Evolutionary conservation across 2,888 invertebrate species (phyloP).

Genomic region (Melolontha melolontha): DNA sequence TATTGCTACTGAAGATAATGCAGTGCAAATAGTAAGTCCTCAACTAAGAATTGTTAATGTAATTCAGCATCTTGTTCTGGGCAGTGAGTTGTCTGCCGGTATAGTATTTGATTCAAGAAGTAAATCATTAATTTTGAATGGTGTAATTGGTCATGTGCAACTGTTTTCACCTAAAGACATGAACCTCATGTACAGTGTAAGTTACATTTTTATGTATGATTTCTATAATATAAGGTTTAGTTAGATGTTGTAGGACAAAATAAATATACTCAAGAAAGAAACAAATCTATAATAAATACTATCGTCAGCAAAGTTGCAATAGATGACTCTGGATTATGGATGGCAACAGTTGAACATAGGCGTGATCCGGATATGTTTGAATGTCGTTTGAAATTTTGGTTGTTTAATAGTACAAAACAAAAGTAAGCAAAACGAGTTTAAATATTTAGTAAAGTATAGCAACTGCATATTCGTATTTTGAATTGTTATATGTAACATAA

Average conservation of each 20-base stretch:
- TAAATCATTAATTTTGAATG: conserved; percentile 77
- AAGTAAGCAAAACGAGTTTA: conserved; percentile 65
- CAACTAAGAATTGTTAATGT: conserved; percentile 69
- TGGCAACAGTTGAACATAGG: conserved; percentile 77
- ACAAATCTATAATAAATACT: conserved; percentile 71
- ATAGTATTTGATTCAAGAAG: conserved; percentile 74
- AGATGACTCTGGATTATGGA: conserved; percentile 76
- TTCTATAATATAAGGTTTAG: conserved; percentile 61
- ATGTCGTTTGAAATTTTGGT: conserved; percentile 82
- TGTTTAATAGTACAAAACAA: conserved; percentile 71
- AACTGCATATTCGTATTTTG: too few species aligned
- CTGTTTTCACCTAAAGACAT: conserved; percentile 77
- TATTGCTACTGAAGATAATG: conserved; percentile 78
- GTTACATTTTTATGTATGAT: conserved; percentile 49
- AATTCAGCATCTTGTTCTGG: conserved; percentile 78
- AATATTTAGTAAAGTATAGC: too few species aligned
- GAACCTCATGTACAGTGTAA: conserved; percentile 78
- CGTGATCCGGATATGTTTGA: conserved; percentile 73
- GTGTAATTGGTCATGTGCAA: conserved; percentile 79
- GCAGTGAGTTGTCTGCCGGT: conserved; percentile 70
- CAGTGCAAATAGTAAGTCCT: conserved; percentile 69
- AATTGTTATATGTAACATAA: too few species aligned
- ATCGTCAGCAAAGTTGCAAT: conserved; percentile 77
- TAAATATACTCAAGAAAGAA: conserved; percentile 73
- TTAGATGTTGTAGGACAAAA: conserved; percentile 80